Conservation (phyloP, 1,140 invertebrate species). For the Papilio xuthus region DNA sequence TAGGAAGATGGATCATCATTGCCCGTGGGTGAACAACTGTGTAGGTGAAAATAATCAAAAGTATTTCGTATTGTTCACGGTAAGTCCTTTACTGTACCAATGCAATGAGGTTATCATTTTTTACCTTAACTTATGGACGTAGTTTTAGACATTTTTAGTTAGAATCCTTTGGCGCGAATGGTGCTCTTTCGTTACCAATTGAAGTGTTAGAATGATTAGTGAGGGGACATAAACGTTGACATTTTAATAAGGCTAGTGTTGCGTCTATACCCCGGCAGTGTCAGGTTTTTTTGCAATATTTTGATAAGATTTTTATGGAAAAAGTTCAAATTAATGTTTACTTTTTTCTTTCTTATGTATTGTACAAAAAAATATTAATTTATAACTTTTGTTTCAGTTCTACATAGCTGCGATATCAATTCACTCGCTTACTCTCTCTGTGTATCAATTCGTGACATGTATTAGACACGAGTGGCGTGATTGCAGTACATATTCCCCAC, state of each 20-base stretch:
- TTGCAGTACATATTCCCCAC: slow-evolving; percentile 96
- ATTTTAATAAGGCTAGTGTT: no score
- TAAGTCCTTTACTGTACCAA: slow-evolving; percentile 81
- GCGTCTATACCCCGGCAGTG: no score
- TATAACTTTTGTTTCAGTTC: slow-evolving; percentile 87
- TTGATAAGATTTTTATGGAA: no score
- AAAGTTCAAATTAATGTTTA: no score
- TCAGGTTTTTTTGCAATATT: no score
- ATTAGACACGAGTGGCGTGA: slow-evolving; percentile 97
- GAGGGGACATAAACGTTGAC: no score
- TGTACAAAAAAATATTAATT: background rate
- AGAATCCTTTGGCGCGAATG: no score
- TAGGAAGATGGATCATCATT: slow-evolving; percentile 99
- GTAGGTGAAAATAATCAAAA: slow-evolving; percentile 99
- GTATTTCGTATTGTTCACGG: slow-evolving; percentile 99
- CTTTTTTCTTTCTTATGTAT: no score
- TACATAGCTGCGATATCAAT: slow-evolving; percentile 98
- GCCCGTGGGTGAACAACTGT: slow-evolving; percentile 99
- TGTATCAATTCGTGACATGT: slow-evolving; percentile 97
- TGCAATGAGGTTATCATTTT: background rate
- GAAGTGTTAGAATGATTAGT: no score
- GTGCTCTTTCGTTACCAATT: no score
- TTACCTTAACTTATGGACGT: background rate
- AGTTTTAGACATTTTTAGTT: no score
- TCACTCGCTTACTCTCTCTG: slow-evolving; percentile 95